These are phyloP conservation scores for Bombus waltoni DNA, from an alignment of 1,140 invertebrate genomes.

Conservation along the genomic window DNA sequence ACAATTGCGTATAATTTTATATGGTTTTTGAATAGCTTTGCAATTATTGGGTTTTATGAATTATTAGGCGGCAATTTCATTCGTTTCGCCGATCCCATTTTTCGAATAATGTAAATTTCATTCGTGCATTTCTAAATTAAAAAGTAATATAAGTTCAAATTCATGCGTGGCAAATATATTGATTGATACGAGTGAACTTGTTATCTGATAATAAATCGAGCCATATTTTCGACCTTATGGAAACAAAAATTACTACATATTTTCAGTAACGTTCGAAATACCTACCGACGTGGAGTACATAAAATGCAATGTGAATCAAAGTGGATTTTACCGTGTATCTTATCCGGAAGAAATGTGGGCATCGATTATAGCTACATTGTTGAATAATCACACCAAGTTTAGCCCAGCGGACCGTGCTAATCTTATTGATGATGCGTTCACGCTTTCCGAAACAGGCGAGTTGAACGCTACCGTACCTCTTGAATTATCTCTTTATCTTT, in stretches of 20 bases:
- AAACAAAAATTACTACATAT: neutral
- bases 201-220: neutral
- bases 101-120: neutral
- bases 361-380: constrained; percentile 87
- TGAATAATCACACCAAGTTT: constrained; percentile 87
- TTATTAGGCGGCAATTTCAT: constrained; percentile 16
- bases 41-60: neutral
- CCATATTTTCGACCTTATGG: neutral
- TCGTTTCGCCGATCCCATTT: neutral
- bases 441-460: constrained; percentile 88
- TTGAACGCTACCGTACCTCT: constrained; percentile 88
- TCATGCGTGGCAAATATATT: neutral
- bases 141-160: neutral
- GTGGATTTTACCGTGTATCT: constrained; percentile 93
- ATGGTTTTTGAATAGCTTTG: too few species aligned
- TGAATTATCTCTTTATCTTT: constrained; percentile 87
- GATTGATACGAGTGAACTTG: constrained; percentile 11
- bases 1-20: too few species aligned
- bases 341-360: constrained; percentile 92
- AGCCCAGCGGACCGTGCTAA: constrained; percentile 89
- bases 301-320: constrained; percentile 93
- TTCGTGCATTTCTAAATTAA: neutral
- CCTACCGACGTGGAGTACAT: constrained; percentile 88
- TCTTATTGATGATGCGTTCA: constrained; percentile 90
- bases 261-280: constrained; percentile 86